Conservation (phyloP, 1,140 invertebrate species). For the Danaus melanippus region DNA sequence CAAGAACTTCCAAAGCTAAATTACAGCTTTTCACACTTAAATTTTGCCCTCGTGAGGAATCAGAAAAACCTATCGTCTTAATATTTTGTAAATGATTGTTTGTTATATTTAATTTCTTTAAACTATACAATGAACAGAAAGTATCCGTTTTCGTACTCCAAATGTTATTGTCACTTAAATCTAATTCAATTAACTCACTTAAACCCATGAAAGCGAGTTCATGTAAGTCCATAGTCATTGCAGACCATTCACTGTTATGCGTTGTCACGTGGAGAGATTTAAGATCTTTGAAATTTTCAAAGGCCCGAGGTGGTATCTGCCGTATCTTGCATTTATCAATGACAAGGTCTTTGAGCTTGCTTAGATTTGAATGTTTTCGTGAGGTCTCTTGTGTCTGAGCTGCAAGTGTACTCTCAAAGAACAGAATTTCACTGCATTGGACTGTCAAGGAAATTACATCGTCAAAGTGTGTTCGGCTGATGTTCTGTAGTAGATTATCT, state of each 20-base stretch:
- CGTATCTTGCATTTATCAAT: slow-evolving; percentile 87
- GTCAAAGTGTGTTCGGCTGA: slow-evolving; percentile 56
- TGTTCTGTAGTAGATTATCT: slow-evolving; percentile 63
- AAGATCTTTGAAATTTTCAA: slow-evolving; percentile 78
- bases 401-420: slow-evolving; percentile 81
- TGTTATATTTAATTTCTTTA: slow-evolving; percentile 82
- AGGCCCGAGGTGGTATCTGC: slow-evolving; percentile 78
- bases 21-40: slow-evolving; percentile 75
- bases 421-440: slow-evolving; percentile 85
- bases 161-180: slow-evolving; percentile 86
- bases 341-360: slow-evolving; percentile 77
- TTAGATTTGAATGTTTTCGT: slow-evolving; percentile 56
- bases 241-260: slow-evolving; percentile 86
- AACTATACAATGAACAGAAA: slow-evolving; percentile 81
- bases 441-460: slow-evolving; percentile 77
- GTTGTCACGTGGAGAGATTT: slow-evolving; percentile 80
- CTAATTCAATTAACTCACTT: slow-evolving; percentile 77
- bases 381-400: slow-evolving; percentile 44
- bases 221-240: slow-evolving; percentile 83
- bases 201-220: slow-evolving; percentile 80
- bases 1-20: slow-evolving; percentile 77
- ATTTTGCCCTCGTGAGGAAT: slow-evolving; percentile 70
- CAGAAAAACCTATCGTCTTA: slow-evolving; percentile 79
- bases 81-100: slow-evolving; percentile 86
- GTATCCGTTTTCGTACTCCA: slow-evolving; percentile 82